Conservation (phyloP, 2,888 invertebrate species). For the Adineta ricciae region DNA sequence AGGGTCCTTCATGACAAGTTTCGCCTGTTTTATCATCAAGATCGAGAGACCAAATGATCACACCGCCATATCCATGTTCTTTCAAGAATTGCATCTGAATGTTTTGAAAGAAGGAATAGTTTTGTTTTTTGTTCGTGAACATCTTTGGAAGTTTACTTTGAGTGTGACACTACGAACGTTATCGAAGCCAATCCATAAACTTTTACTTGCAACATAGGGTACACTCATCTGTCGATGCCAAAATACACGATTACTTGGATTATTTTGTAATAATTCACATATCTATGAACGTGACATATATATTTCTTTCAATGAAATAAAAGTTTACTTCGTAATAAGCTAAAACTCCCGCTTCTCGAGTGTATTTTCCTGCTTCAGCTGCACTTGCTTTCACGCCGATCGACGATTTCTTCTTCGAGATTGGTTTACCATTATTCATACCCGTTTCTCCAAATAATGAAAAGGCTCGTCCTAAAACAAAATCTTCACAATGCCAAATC, state of each 20-base stretch:
- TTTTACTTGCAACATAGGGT: slow-evolving; percentile 24
- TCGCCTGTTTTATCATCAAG: slow-evolving; percentile 32
- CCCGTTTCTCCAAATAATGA: slow-evolving; percentile 10
- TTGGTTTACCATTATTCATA: background rate
- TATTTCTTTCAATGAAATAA: background rate
- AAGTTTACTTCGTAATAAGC: slow-evolving; percentile 33
- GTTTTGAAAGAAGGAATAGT: background rate
- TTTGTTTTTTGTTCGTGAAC: background rate
- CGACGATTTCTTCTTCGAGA: background rate
- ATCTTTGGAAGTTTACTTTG: too few relatives aligned
- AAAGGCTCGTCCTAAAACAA: background rate
- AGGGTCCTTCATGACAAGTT: slow-evolving; percentile 32
- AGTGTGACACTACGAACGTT: slow-evolving; percentile 26
- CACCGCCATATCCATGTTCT: slow-evolving; percentile 30
- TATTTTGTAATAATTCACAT: slow-evolving; percentile 31
- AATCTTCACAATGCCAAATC: background rate
- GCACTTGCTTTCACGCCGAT: slow-evolving; percentile 32
- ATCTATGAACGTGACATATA: background rate
- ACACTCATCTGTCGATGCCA: slow-evolving; percentile 33
- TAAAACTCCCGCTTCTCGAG: slow-evolving; percentile 32
- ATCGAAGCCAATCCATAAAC: slow-evolving; percentile 34
- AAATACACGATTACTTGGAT: slow-evolving; percentile 24
- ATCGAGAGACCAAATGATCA: slow-evolving; percentile 33
- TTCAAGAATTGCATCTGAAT: slow-evolving; percentile 30
- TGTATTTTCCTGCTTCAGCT: slow-evolving; percentile 31